Percentiles rank a stretch among this genome's conserved stretches.
phyloP scores from a whole-genome alignment of 64 coral and sea anemone species.

The Cladopsammia gracilis region DNA sequence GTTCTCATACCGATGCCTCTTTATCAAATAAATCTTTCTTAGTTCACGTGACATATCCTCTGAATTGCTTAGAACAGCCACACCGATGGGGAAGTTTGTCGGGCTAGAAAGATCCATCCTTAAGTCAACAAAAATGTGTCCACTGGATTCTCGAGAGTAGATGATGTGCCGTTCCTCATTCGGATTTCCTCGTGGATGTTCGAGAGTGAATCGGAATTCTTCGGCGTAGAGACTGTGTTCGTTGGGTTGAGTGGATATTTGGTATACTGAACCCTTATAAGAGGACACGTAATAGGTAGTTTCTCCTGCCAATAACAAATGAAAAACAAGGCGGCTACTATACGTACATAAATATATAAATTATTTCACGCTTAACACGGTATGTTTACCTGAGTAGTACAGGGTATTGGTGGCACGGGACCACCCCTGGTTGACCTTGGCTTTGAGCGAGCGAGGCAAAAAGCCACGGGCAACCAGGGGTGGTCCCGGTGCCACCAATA shows the following conservation, averaged over 20 bases:
- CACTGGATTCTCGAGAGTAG: background rate
- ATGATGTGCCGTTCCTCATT: background rate
- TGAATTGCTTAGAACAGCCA: background rate
- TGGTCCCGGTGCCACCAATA: too few relatives aligned
- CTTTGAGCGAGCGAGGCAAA: too few relatives aligned
- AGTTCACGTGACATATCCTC: background rate
- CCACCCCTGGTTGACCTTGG: too few relatives aligned
- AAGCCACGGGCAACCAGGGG: too few relatives aligned
- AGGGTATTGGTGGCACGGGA: too few relatives aligned
- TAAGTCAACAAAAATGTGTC: background rate
- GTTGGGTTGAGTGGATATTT: background rate
- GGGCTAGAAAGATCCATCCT: background rate
- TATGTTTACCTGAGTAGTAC: too few relatives aligned
- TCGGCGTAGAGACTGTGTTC: background rate
- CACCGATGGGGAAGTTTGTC: background rate
- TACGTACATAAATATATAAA: too few relatives aligned
- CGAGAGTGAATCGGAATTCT: conserved; percentile 15
- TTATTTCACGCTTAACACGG: too few relatives aligned
- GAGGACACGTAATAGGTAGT: conserved; percentile 5
- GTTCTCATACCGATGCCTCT: background rate
- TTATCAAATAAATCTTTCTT: background rate
- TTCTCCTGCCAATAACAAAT: too few relatives aligned
- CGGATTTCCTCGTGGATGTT: background rate
- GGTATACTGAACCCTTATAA: background rate
- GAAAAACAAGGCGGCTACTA: too few relatives aligned